These are phyloP conservation scores for Acestrorhynchus altus DNA, from an alignment of 2,797 vertebrate species.

Conservation along the genomic window DNA sequence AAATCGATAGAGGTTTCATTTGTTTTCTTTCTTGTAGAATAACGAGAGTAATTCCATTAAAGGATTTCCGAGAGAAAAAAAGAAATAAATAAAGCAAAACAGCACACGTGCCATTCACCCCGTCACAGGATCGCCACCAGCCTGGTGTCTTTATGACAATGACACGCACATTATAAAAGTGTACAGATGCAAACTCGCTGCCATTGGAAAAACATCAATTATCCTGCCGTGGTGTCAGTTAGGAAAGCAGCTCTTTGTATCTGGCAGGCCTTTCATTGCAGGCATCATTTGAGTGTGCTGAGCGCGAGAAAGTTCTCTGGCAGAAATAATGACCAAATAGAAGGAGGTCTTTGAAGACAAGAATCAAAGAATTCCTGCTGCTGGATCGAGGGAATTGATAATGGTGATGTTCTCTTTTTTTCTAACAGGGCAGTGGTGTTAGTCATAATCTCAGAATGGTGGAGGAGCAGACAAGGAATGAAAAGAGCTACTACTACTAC, in stretches of 20 bases:
- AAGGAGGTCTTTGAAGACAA: conserved; percentile 66
- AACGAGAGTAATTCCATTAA: background rate
- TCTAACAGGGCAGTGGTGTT: conserved; percentile 72
- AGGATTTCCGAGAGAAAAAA: background rate
- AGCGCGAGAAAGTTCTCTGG: conserved; percentile 67
- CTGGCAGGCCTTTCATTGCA: conserved; percentile 54
- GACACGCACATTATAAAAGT: conserved; percentile 50
- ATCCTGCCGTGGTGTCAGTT: conserved; percentile 41
- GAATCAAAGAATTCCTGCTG: conserved; percentile 73
- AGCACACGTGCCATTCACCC: background rate
- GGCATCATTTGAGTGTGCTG: conserved; percentile 64
- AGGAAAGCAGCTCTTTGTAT: conserved; percentile 47
- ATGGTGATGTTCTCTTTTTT: conserved; percentile 68
- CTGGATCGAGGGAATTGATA: conserved; percentile 73
- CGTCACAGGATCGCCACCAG: conserved; percentile 11
- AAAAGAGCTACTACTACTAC: background rate
- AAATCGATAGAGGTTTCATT: background rate
- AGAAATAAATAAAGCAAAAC: background rate
- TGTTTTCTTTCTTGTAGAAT: background rate
- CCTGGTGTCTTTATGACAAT: conserved; percentile 35
- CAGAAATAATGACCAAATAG: conserved; percentile 69
- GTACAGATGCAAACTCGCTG: conserved; percentile 40
- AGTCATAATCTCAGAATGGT: conserved; percentile 69
- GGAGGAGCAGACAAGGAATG: conserved; percentile 14
- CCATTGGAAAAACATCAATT: conserved; percentile 52